phyloP scores from a whole-genome alignment of 2,113 vertebrate species.

The Martes martes region DNA sequence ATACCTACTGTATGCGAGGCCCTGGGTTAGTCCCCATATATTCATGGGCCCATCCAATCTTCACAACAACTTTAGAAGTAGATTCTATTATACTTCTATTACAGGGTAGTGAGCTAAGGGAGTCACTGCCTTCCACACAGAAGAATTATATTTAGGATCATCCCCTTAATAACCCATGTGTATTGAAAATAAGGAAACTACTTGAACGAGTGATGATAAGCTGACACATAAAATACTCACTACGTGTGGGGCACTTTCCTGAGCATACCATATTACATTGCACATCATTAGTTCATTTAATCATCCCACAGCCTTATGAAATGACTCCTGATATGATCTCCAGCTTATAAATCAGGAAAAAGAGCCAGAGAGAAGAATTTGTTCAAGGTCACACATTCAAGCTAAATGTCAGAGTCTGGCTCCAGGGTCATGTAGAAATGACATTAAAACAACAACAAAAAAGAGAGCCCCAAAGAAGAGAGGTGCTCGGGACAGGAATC shows the following conservation, averaged over 20 bases:
- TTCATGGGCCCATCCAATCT: not conserved
- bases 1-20: not conserved
- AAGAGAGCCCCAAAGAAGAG: not conserved
- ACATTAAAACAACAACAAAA: conserved; percentile 7
- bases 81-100: not conserved
- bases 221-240: not conserved
- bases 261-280: not conserved
- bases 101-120: not conserved
- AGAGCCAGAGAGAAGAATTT: not conserved
- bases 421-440: not conserved
- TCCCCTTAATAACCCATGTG: not conserved
- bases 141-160: conserved; percentile 15
- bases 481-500: not conserved
- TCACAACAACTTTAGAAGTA: not conserved
- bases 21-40: not conserved
- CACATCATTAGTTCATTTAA: not conserved
- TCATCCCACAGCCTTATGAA: not conserved
- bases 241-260: not conserved
- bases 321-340: not conserved
- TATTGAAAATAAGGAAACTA: not conserved
- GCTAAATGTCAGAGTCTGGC: not conserved
- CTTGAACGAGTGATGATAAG: not conserved
- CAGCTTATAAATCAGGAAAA: not conserved
- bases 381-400: not conserved
- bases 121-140: not conserved